Percentiles rank a stretch among this genome's conserved stretches.
Evolutionary conservation across 2,797 vertebrate species (phyloP).

Genomic region (Crocodylus rhombifer): DNA sequence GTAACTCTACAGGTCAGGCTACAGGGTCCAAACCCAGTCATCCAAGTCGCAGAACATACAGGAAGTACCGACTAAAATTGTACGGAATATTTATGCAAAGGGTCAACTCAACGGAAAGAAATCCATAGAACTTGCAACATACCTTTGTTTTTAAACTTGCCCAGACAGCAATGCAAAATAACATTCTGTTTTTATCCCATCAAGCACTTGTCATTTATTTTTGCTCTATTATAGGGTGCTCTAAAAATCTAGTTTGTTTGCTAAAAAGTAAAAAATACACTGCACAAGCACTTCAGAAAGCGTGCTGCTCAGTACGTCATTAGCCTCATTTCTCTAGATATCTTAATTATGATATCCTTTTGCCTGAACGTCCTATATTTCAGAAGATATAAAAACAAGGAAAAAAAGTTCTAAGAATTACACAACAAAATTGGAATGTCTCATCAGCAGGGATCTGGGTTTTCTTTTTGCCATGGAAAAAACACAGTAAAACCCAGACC

Average conservation of each 20-base stretch:
- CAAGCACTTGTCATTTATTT: background rate
- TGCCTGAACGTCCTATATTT: background rate
- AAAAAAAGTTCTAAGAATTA: background rate
- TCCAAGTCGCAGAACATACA: background rate
- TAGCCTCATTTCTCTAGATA: background rate
- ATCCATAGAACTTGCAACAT: background rate
- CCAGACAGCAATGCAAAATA: background rate
- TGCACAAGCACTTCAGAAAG: background rate
- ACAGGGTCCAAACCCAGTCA: background rate
- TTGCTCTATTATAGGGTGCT: too few relatives aligned
- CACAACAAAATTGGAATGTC: background rate
- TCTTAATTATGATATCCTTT: background rate
- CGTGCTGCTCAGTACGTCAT: background rate
- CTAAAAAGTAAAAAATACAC: background rate
- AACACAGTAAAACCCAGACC: too few relatives aligned
- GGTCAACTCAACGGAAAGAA: too few relatives aligned
- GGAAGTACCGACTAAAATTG: background rate
- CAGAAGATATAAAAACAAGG: background rate
- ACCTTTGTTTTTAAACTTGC: background rate
- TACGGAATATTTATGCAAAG: background rate
- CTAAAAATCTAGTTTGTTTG: background rate
- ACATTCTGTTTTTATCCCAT: fast-evolving
- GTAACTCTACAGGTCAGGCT: background rate
- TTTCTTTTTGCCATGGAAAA: too few relatives aligned
- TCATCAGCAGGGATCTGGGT: too few relatives aligned